Evolutionary conservation across 2,888 invertebrate species (phyloP).

Genomic region (Chalcosyrphus nemorum): DNA sequence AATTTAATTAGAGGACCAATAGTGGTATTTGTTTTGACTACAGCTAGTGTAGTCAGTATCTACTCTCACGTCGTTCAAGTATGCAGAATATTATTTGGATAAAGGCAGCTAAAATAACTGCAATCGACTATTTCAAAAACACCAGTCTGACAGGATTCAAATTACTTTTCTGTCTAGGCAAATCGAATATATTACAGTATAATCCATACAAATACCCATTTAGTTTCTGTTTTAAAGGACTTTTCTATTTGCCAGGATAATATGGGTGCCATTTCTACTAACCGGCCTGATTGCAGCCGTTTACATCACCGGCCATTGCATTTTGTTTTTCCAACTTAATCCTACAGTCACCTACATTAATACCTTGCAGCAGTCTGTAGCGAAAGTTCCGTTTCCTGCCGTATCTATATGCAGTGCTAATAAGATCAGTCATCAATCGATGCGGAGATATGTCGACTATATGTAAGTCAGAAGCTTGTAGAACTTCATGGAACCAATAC

Average conservation of each 20-base stretch:
- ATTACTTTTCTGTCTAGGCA: slow-evolving; percentile 76
- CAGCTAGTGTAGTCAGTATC: not conserved
- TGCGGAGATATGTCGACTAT: slow-evolving; percentile 69
- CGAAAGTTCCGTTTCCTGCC: slow-evolving; percentile 74
- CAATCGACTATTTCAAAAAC: slow-evolving; percentile 78
- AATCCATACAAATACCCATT: not conserved
- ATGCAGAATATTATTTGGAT: slow-evolving; percentile 50
- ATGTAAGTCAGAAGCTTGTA: slow-evolving; percentile 60
- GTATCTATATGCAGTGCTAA: slow-evolving; percentile 77
- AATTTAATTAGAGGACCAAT: too few relatives aligned
- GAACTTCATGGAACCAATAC: not conserved
- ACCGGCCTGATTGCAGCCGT: slow-evolving; percentile 75
- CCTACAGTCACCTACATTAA: slow-evolving; percentile 76
- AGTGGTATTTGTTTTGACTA: not conserved
- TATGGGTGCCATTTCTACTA: slow-evolving; percentile 78
- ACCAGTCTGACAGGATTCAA: slow-evolving; percentile 80
- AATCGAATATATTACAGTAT: slow-evolving; percentile 77
- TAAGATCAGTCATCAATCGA: slow-evolving; percentile 75
- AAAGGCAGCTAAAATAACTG: slow-evolving; percentile 75
- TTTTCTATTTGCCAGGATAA: slow-evolving; percentile 71
- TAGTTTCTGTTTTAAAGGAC: too few relatives aligned
- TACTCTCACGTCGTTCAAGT: not conserved
- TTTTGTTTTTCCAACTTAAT: slow-evolving; percentile 75
- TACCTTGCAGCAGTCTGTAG: slow-evolving; percentile 58
- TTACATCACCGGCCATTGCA: slow-evolving; percentile 74